Conservation (phyloP, 37 sponge, comb jelly and placozoan species). For the Tethya wilhelma region DNA sequence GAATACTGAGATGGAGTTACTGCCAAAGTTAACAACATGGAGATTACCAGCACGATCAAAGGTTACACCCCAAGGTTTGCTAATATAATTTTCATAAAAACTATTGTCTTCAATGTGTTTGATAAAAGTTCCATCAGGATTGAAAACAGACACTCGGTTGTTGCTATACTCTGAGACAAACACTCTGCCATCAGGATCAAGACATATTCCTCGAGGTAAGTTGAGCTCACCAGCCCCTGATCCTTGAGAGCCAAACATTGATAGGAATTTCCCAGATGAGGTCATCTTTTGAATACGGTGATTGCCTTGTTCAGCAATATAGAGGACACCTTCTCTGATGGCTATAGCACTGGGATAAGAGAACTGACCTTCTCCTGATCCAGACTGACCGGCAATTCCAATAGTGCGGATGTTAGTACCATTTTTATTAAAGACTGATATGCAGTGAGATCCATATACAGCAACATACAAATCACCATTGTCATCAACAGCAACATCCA, state of each 20-base stretch:
- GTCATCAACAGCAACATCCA: slow-evolving; percentile 40
- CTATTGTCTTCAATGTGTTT: neutral
- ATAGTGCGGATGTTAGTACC: slow-evolving; percentile 6
- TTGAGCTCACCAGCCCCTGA: slow-evolving; percentile 23
- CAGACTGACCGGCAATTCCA: neutral
- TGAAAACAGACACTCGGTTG: slow-evolving; percentile 26
- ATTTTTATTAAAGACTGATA: slow-evolving; percentile 1
- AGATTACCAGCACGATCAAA: slow-evolving; percentile 30
- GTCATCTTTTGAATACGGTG: slow-evolving; percentile 32
- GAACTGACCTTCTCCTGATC: slow-evolving; percentile 48
- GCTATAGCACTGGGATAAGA: slow-evolving; percentile 30
- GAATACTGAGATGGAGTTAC: slow-evolving; percentile 29
- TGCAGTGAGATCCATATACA: slow-evolving; percentile 19
- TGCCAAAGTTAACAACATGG: slow-evolving; percentile 15
- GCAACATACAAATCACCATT: slow-evolving; percentile 19
- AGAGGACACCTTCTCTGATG: slow-evolving; percentile 39
- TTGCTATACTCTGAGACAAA: slow-evolving; percentile 36
- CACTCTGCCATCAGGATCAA: slow-evolving; percentile 23
- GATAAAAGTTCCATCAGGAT: slow-evolving; percentile 34
- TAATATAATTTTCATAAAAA: too few species aligned
- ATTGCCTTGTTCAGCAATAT: slow-evolving; percentile 33
- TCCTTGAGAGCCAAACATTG: slow-evolving; percentile 42
- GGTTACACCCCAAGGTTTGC: slow-evolving; percentile 35
- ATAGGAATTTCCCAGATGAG: slow-evolving; percentile 14
- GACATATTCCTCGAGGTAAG: slow-evolving; percentile 32